Evolutionary conservation across 1,140 invertebrate species (phyloP), one percentile per base, ranked within the genome.

Genomic region (Brachionus rotundiformis): DNA sequence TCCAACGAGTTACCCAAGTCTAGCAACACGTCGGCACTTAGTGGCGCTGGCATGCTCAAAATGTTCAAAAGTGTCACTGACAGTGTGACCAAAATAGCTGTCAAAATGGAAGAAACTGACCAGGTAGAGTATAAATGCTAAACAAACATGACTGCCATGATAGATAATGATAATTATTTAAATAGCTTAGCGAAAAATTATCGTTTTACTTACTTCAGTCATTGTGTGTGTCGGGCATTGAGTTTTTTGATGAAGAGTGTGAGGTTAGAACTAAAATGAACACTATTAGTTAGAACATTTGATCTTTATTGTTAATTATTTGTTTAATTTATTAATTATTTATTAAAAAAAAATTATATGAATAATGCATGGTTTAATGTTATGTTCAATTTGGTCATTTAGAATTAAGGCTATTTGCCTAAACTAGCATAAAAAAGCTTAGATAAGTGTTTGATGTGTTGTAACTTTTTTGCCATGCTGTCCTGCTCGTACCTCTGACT

Each of bases 21-120:
- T 0, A 95, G 94, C 0, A 96, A 92, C 86, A 99, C 98, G 10
- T 96, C 95, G 6, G 95, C 96, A 1, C 89, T 99, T 3, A 97
- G 95, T 88, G 93, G 96, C 65, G 96, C 95, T 82, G 65, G 95
- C 11, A 93, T 99, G 25, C 91, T 97, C 89, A 91, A 95, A 82
- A 90, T 99, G 0, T 95, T 99, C 85, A 97, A 95, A 86, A 95
- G 94, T 91, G 93, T 99, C 76, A 95, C 95, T 25, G 96, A 98
- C 88, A 96, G 95, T 63, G 95, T 99, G 59, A 97, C 95, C 86
- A 99, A 99, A 89, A 98, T 99, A 81, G 96, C 96, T 3, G 98
- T 95, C 88, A 96, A 95, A 89, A 99, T 99, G 96, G 96, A 98
- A 86, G 97, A 99, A 90, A 94, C 92, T 84, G 97, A 99, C 90